These are phyloP conservation scores for Stenichneumon culpator DNA, from an alignment of 2,888 invertebrate species.

Conservation along the genomic window DNA sequence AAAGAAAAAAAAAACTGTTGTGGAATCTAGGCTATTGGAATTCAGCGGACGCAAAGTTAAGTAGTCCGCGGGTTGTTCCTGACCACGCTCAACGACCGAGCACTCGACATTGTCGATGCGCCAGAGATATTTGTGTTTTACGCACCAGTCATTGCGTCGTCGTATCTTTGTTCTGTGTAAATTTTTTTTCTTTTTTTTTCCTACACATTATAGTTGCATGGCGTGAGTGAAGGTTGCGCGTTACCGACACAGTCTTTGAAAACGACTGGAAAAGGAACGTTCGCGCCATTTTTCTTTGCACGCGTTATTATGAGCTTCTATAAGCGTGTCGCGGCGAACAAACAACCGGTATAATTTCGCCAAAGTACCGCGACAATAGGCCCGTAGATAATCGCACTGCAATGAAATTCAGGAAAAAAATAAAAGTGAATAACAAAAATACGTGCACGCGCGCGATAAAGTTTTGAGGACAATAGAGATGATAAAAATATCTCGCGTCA, in stretches of 20 bases:
- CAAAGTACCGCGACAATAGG: neutral
- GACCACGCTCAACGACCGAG: constrained; percentile 64
- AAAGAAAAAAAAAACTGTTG: neutral
- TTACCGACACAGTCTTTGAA: neutral
- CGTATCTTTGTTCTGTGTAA: no score
- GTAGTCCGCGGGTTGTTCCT: constrained; percentile 39
- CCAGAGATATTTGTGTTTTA: neutral
- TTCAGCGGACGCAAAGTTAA: constrained; percentile 9
- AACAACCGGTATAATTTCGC: neutral
- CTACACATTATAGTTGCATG: neutral
- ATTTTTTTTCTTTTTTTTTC: neutral
- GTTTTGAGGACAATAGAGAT: no score
- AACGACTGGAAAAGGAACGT: neutral
- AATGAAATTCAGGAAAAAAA: neutral
- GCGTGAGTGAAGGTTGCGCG: neutral
- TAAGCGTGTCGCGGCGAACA: neutral
- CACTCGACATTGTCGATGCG: constrained; percentile 3
- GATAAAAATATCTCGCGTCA: no score
- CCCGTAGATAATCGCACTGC: neutral
- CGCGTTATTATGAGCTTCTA: neutral
- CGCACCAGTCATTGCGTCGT: no score
- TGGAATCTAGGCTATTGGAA: neutral
- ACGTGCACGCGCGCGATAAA: neutral
- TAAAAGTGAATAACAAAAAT: neutral
- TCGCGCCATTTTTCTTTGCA: neutral